Conservation (phyloP, 1,140 invertebrate genomes). For the Tetramorium alpestre region DNA sequence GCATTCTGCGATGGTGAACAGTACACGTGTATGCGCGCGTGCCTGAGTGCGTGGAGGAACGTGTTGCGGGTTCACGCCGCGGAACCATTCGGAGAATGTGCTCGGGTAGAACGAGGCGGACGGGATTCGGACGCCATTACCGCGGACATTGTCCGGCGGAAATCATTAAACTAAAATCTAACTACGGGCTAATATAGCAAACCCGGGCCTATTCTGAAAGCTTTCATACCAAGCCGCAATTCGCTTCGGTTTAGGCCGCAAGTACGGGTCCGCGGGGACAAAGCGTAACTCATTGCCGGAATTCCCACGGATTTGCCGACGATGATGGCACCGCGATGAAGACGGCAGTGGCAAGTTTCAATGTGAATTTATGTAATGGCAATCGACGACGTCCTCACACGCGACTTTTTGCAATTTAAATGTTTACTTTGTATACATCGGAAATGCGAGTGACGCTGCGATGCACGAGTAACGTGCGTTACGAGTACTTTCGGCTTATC, state of each 20-base stretch:
- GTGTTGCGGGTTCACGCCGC: conserved; percentile 70
- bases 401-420: background rate
- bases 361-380: background rate
- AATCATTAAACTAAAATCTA: conserved; percentile 84
- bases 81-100: conserved; percentile 77
- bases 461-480: background rate
- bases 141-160: conserved; percentile 78
- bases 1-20: conserved; percentile 22
- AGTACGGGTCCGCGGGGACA: conserved; percentile 54
- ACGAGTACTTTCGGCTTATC: background rate
- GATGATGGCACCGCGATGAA: conserved; percentile 29
- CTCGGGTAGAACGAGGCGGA: conserved; percentile 66
- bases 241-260: conserved; percentile 63
- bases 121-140: conserved; percentile 77
- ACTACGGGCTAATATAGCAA: conserved; percentile 77
- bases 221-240: conserved; percentile 77
- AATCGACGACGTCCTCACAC: background rate
- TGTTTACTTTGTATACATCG: background rate
- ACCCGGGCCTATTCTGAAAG: conserved; percentile 73
- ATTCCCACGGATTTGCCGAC: conserved; percentile 50
- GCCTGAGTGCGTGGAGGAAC: conserved; percentile 67
- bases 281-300: conserved; percentile 59
- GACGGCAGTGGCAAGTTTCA: conserved; percentile 10
- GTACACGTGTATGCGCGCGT: conserved; percentile 55
- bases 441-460: background rate